Percentiles rank a stretch among this genome's conserved stretches.
Evolutionary conservation across 1,140 invertebrate genomes (phyloP).

Genomic region (Solen grandis): DNA sequence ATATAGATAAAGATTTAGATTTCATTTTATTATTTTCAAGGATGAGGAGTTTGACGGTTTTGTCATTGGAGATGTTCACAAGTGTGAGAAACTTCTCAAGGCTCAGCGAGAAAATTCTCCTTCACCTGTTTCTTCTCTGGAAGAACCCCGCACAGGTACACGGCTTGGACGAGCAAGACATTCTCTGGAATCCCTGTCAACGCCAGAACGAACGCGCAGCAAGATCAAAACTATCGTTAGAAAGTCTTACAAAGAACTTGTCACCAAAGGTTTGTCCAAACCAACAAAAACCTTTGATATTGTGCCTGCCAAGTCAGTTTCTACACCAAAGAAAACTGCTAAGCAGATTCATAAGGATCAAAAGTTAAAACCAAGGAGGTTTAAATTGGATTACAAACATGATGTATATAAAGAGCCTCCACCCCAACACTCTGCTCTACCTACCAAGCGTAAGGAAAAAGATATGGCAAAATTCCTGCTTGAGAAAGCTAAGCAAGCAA

Average conservation of each 20-base stretch:
- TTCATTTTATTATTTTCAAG: constrained; percentile 65
- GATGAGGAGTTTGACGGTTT: constrained; percentile 81
- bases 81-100: constrained; percentile 62
- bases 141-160: constrained; percentile 11
- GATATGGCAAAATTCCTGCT: constrained; percentile 66
- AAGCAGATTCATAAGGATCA: constrained; percentile 28
- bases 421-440: constrained; percentile 17
- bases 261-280: constrained; percentile 54
- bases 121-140: too few relatives aligned
- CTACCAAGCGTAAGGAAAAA: constrained; percentile 50
- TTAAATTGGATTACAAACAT: constrained; percentile 38
- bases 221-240: constrained; percentile 51
- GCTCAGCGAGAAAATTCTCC: too few relatives aligned
- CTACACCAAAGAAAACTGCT: constrained; percentile 10
- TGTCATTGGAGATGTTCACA: constrained; percentile 68
- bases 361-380: constrained; percentile 36
- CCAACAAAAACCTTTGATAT: constrained; percentile 11
- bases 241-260: constrained; percentile 60
- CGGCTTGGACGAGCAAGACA: background rate
- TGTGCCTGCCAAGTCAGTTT: constrained; percentile 21
- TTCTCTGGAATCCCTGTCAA: constrained; percentile 42
- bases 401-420: too few relatives aligned
- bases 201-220: constrained; percentile 56
- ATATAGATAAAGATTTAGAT: background rate
- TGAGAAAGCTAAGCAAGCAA: constrained; percentile 68